Evolutionary conservation across 1,140 invertebrate species (phyloP).

Genomic region (Drosophila obscura): DNA sequence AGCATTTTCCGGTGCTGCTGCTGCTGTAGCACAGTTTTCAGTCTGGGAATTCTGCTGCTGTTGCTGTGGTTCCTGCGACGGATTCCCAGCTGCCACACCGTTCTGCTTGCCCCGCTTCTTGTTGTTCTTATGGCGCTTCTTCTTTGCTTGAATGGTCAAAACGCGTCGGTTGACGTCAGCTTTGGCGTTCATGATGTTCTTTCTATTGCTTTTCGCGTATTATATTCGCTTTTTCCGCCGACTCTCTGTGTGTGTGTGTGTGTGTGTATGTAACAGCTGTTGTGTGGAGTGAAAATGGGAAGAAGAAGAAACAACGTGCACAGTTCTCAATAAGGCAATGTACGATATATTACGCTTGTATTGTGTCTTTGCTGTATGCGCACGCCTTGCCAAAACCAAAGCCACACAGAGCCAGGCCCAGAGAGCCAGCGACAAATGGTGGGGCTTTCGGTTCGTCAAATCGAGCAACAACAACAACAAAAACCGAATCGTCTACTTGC

Average conservation of each 20-base stretch:
- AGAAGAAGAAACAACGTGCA: slow-evolving; percentile 58
- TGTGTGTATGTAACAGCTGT: slow-evolving; percentile 67
- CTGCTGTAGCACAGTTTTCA: neutral
- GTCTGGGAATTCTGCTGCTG: slow-evolving; percentile 35
- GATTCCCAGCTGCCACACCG: slow-evolving; percentile 52
- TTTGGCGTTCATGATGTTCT: slow-evolving; percentile 89
- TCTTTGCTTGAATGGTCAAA: slow-evolving; percentile 94
- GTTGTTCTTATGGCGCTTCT: slow-evolving; percentile 93
- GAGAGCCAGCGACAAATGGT: slow-evolving; percentile 13
- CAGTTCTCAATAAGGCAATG: slow-evolving; percentile 77
- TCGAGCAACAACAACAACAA: slow-evolving; percentile 15
- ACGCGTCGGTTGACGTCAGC: slow-evolving; percentile 94
- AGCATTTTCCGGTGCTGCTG: slow-evolving; percentile 68
- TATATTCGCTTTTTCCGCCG: slow-evolving; percentile 25
- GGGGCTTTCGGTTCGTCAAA: slow-evolving; percentile 24
- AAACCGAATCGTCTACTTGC: slow-evolving; percentile 51
- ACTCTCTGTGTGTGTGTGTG: slow-evolving; percentile 13
- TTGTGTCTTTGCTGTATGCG: slow-evolving; percentile 53
- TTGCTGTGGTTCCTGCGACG: slow-evolving; percentile 25
- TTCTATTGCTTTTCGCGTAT: slow-evolving; percentile 34
- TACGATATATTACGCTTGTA: slow-evolving; percentile 55
- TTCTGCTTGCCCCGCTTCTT: slow-evolving; percentile 89
- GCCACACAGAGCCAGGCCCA: no score
- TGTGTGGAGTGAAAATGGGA: slow-evolving; percentile 28
- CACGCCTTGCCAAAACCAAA: slow-evolving; percentile 51